Conservation (phyloP, 2,797 vertebrate species). For the Garrulus glandarius region DNA sequence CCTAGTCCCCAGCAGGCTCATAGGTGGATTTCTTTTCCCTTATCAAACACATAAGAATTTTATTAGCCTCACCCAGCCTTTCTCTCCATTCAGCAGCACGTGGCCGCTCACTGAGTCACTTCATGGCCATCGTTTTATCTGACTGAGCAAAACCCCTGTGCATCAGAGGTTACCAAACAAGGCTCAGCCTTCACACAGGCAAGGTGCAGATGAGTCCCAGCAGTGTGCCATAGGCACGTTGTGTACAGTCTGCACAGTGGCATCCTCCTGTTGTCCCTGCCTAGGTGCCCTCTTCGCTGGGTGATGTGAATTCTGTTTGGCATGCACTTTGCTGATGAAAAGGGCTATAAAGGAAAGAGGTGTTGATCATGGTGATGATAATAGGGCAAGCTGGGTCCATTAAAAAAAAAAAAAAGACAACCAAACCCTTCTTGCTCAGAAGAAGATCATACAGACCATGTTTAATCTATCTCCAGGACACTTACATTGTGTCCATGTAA, state of each 20-base stretch:
- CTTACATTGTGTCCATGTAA: too few relatives aligned
- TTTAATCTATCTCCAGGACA: neutral
- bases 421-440: neutral
- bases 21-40: neutral
- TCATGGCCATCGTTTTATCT: neutral
- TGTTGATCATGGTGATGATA: neutral
- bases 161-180: neutral
- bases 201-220: neutral
- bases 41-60: neutral
- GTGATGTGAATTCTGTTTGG: neutral
- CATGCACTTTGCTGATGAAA: neutral
- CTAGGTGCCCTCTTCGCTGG: neutral
- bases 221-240: neutral
- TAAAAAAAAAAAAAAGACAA: neutral
- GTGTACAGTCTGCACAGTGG: neutral
- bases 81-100: neutral
- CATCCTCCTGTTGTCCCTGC: neutral
- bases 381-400: neutral
- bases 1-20: neutral
- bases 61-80: neutral
- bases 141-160: neutral
- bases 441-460: neutral
- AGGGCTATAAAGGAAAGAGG: neutral
- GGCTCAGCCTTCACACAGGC: neutral
- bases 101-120: neutral